phyloP scores from a whole-genome alignment of 2,888 invertebrate genomes.

The Synergus laeviventris region DNA sequence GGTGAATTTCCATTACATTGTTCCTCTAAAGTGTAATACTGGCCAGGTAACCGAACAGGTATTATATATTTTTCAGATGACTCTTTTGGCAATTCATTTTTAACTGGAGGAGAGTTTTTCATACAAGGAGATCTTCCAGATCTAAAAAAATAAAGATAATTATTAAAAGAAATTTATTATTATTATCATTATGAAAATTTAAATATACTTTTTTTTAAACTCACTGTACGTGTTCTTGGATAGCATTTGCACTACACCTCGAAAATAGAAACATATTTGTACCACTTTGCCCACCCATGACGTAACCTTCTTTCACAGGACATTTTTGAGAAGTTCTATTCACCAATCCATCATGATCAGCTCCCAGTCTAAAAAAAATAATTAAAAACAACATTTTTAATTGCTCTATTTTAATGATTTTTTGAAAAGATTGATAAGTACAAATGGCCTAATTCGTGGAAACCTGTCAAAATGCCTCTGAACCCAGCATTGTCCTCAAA shows the following conservation, averaged over 20 bases:
- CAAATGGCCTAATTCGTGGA: conserved; percentile 27
- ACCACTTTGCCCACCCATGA: conserved; percentile 27
- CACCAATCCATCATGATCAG: conserved; percentile 1
- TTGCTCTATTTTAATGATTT: not conserved
- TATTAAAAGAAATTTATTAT: not conserved
- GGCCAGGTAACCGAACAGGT: conserved; percentile 1
- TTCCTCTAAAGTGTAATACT: not conserved
- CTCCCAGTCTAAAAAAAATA: not conserved
- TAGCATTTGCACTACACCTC: not conserved
- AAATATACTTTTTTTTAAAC: not conserved
- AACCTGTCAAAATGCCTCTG: conserved; percentile 26
- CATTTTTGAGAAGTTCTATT: conserved; percentile 20
- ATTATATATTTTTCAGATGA: conserved; percentile 15
- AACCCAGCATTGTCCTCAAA: conserved; percentile 22
- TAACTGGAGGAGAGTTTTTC: conserved; percentile 24
- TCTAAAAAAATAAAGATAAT: not conserved
- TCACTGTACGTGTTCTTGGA: not conserved
- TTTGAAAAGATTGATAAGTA: not conserved
- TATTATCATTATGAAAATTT: conserved; percentile 8
- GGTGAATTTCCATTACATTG: conserved; percentile 33
- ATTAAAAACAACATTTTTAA: not conserved
- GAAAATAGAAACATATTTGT: conserved; percentile 13
- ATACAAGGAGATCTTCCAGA: conserved; percentile 31
- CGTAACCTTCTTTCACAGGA: conserved; percentile 4
- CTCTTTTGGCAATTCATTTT: not conserved